Conservation (phyloP, 2,797 vertebrate species). For the Xiphorhynchus erythropygius region DNA sequence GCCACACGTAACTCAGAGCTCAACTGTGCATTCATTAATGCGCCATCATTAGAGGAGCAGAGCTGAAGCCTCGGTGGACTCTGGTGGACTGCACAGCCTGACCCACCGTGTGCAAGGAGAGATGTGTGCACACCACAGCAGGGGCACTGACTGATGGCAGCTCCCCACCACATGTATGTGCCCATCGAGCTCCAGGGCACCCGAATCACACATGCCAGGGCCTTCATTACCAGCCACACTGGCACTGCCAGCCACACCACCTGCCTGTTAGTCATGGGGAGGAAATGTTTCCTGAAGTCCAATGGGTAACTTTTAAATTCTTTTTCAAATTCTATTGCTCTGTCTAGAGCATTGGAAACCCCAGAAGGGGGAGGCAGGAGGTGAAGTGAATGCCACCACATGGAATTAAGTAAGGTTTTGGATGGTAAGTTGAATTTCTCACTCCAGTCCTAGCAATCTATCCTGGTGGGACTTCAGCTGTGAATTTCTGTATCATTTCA, state of each 20-base stretch:
- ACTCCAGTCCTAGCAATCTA: background rate
- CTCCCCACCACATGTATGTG: background rate
- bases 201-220: background rate
- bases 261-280: background rate
- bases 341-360: background rate
- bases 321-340: background rate
- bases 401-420: background rate
- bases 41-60: background rate
- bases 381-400: background rate
- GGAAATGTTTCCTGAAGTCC: background rate
- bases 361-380: background rate
- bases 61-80: background rate
- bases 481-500: background rate
- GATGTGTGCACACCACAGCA: background rate
- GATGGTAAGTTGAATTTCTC: background rate
- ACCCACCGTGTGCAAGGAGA: fast-evolving
- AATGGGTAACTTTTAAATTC: background rate
- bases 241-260: background rate
- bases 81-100: background rate
- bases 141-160: background rate
- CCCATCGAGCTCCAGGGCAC: background rate
- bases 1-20: background rate
- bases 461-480: background rate
- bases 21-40: background rate
- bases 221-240: background rate